Percentiles rank a stretch among this genome's conserved stretches.
phyloP scores from a whole-genome alignment of 1,140 invertebrate genomes.

The Pseudomyrmex flavicornis region DNA sequence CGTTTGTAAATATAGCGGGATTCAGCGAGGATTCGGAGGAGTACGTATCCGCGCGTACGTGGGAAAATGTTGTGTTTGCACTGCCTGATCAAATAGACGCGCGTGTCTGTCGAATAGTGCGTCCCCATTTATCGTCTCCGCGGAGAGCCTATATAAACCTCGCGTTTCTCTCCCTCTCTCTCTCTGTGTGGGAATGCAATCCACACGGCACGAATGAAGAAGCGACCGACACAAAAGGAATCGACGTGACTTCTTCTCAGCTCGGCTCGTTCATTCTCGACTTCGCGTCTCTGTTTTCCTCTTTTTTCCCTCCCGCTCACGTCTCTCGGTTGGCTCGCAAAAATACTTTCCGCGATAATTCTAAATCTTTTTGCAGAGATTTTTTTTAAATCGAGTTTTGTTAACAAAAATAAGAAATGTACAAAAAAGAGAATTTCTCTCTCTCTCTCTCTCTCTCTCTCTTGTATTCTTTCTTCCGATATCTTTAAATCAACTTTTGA shows the following conservation, averaged over 20 bases:
- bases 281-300: not conserved
- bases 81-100: conserved; percentile 77
- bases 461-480: no score
- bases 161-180: not conserved
- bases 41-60: conserved; percentile 69
- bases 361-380: conserved; percentile 3
- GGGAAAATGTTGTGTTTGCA: conserved; percentile 80
- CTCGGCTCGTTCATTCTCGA: conserved; percentile 4
- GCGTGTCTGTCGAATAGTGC: conserved; percentile 47
- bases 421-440: no score
- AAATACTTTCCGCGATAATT: conserved; percentile 18
- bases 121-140: conserved; percentile 36
- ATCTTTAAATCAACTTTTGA: no score
- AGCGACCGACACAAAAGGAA: conserved; percentile 35
- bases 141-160: not conserved
- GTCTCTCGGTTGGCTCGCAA: not conserved
- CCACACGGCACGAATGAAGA: conserved; percentile 44
- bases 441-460: no score
- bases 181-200: conserved; percentile 50
- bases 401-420: no score
- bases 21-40: conserved; percentile 51
- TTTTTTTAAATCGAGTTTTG: conserved; percentile 2
- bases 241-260: conserved; percentile 16
- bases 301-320: not conserved
- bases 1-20: conserved; percentile 47